phyloP scores from a whole-genome alignment of 2,888 invertebrate species.

The Dryobotodes eremita region DNA sequence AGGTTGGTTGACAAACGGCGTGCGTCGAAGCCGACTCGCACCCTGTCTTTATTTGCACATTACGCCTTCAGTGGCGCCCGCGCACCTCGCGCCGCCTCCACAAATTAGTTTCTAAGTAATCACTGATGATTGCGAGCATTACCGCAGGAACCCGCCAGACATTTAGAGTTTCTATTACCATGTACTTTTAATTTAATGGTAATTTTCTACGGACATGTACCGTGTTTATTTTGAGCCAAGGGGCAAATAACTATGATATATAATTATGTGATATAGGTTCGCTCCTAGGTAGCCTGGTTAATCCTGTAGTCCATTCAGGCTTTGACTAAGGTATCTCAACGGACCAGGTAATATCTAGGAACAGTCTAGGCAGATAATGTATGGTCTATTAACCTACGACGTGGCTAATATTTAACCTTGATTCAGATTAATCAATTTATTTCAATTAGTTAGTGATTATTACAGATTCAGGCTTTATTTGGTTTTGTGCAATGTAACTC shows the following conservation, averaged over 20 bases:
- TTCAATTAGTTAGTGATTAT: too few relatives aligned
- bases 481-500: not conserved
- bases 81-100: constrained; percentile 61
- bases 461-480: not conserved
- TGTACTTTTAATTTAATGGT: constrained; percentile 52
- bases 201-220: constrained; percentile 14
- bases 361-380: not conserved
- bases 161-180: constrained; percentile 56
- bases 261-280: constrained; percentile 30
- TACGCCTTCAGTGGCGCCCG: constrained; percentile 73
- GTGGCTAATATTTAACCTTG: not conserved
- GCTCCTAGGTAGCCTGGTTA: constrained; percentile 4
- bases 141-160: constrained; percentile 62
- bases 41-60: constrained; percentile 86
- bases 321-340: not conserved
- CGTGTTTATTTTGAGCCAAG: constrained; percentile 39
- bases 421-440: not conserved
- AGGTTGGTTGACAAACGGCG: constrained; percentile 67
- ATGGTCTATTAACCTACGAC: not conserved
- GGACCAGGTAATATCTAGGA: constrained; percentile 9
- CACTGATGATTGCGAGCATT: constrained; percentile 71
- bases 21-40: constrained; percentile 56
- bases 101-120: constrained; percentile 77
- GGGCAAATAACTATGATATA: constrained; percentile 3
- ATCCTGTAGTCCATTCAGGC: not conserved